These are phyloP conservation scores for Eristalis tenax DNA, from an alignment of 2,888 invertebrate genomes.

Conservation along the genomic window DNA sequence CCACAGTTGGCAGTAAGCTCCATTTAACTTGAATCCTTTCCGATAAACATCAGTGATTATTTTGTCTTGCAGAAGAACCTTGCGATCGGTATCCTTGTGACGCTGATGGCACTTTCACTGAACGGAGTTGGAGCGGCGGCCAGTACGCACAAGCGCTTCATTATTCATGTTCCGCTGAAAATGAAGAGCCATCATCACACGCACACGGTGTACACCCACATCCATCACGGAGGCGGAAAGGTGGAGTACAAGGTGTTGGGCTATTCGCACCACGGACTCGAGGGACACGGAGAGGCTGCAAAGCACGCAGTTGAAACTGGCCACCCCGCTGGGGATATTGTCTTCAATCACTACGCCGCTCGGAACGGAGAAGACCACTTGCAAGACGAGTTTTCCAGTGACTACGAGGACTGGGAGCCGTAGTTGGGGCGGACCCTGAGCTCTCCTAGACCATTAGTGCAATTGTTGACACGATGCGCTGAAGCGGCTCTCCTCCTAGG, in stretches of 20 bases:
- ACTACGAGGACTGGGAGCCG: slow-evolving; percentile 61
- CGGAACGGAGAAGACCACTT: slow-evolving; percentile 75
- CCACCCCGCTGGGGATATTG: slow-evolving; percentile 80
- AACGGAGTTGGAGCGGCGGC: slow-evolving; percentile 44
- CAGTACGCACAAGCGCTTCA: slow-evolving; percentile 85
- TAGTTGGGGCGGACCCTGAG: background rate
- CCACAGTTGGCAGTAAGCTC: slow-evolving; percentile 50
- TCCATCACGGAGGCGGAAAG: slow-evolving; percentile 84
- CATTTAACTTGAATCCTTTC: slow-evolving; percentile 29
- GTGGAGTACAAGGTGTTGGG: slow-evolving; percentile 77
- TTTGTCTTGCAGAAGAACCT: slow-evolving; percentile 49
- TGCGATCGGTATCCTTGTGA: slow-evolving; percentile 45
- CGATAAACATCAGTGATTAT: slow-evolving; percentile 5
- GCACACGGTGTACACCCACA: slow-evolving; percentile 87
- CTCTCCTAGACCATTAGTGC: slow-evolving; percentile 27
- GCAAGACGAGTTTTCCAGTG: slow-evolving; percentile 44
- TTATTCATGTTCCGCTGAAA: slow-evolving; percentile 90
- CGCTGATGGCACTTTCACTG: slow-evolving; percentile 47
- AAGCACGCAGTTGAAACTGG: slow-evolving; percentile 81
- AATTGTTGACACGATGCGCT: slow-evolving; percentile 24
- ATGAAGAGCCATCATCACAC: slow-evolving; percentile 90
- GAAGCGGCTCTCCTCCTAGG: background rate
- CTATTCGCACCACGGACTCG: slow-evolving; percentile 78
- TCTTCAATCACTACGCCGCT: slow-evolving; percentile 79
- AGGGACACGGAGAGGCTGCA: slow-evolving; percentile 81